These are phyloP conservation scores for Anser cygnoides DNA, from an alignment of 2,113 vertebrate genomes.

Conservation along the genomic window DNA sequence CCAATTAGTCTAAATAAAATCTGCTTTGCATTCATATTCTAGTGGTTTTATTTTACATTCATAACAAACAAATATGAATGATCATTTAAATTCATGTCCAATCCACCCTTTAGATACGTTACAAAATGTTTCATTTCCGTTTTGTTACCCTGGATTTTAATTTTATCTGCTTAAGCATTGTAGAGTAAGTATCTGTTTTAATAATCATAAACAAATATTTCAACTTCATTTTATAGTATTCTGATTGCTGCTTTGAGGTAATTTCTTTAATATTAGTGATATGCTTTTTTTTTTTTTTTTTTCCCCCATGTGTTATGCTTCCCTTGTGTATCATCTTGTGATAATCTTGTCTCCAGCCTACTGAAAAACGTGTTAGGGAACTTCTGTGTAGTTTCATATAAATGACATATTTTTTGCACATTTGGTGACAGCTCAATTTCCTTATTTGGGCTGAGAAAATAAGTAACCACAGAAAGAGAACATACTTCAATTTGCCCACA, in stretches of 20 bases:
- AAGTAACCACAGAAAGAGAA: neutral
- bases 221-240: neutral
- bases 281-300: neutral
- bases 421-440: neutral
- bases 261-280: conserved; percentile 39
- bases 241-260: neutral
- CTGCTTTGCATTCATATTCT: neutral
- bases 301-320: neutral
- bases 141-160: conserved; percentile 16
- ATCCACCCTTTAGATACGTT: neutral
- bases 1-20: conserved; percentile 7
- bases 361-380: neutral
- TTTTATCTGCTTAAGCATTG: conserved; percentile 17
- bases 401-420: neutral
- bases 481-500: neutral
- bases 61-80: neutral
- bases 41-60: conserved; percentile 4
- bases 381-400: neutral
- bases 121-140: conserved; percentile 9
- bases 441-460: neutral
- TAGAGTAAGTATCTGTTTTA: conserved; percentile 17
- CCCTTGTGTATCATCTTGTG: neutral
- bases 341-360: neutral
- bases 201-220: neutral
- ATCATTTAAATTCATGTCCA: conserved; percentile 14